Evolutionary conservation across 1,140 invertebrate genomes (phyloP).

Genomic region (Nasonia vitripennis): DNA sequence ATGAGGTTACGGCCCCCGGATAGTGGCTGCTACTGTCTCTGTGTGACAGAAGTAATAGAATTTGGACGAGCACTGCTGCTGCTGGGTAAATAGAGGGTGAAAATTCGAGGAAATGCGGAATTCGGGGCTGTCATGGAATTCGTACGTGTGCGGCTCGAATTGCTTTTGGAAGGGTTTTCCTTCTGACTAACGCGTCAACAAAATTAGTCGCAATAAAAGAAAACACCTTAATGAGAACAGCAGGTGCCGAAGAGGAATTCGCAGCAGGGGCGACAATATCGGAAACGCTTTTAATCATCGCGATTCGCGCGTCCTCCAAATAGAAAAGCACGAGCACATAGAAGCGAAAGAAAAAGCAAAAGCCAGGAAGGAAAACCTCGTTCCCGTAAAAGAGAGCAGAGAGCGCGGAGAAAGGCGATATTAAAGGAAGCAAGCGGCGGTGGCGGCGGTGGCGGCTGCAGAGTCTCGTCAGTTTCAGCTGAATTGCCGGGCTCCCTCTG

Average conservation of each 20-base stretch:
- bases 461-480: conserved; percentile 56
- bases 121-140: neutral
- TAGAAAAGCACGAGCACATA: neutral
- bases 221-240: no score
- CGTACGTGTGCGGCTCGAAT: no score
- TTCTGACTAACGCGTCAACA: no score
- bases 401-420: neutral
- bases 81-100: neutral
- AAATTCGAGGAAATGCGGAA: neutral
- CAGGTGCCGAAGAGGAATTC: neutral
- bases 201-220: neutral
- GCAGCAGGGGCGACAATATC: neutral
- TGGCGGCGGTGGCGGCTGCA: neutral
- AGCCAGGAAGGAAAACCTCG: neutral
- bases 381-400: neutral
- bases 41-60: neutral
- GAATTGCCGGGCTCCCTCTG: conserved; percentile 50
- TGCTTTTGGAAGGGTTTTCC: no score
- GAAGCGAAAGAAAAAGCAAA: conserved; percentile 2
- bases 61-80: neutral
- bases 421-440: neutral
- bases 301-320: neutral
- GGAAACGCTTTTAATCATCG: neutral
- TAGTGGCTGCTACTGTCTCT: neutral
- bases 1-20: neutral